A percentile compares a stretch with the other conserved stretches of the same genome.
phyloP scores from a whole-genome alignment of 2,797 vertebrate genomes.

The Hippoglossus hippoglossus region DNA sequence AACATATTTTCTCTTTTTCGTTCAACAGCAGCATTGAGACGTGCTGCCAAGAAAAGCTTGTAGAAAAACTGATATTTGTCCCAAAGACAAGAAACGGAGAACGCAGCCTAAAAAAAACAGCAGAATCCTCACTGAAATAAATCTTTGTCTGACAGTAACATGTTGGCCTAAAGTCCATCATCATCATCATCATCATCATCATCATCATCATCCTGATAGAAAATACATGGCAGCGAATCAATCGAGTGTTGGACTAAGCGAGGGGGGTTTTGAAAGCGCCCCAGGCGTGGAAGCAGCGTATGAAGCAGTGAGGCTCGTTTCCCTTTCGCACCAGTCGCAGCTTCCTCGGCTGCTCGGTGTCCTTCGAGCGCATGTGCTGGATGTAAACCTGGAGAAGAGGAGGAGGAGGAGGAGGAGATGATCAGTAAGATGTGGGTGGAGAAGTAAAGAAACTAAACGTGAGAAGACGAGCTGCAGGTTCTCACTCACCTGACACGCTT shows the following conservation, averaged over 20 bases:
- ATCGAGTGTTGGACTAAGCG: conserved; percentile 70
- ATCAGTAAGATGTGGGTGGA: not conserved
- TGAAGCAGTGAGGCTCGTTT: conserved; percentile 95
- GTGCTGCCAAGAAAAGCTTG: conserved; percentile 21
- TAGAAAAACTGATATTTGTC: conserved; percentile 10
- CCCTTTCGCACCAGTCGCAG: conserved; percentile 96
- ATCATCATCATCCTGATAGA: conserved; percentile 30
- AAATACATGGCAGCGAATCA: conserved; percentile 56
- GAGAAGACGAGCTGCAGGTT: not conserved
- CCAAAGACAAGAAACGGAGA: not conserved
- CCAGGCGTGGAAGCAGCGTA: conserved; percentile 98
- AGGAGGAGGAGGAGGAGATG: not conserved
- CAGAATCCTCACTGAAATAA: not conserved
- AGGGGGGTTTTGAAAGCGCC: conserved; percentile 90
- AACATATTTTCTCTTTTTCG: conserved; percentile 45
- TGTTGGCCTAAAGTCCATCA: conserved; percentile 21
- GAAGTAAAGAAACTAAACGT: not conserved
- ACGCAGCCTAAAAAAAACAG: conserved; percentile 12
- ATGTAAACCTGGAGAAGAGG: conserved; percentile 92
- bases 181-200: conserved; percentile 6
- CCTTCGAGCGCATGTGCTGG: conserved; percentile 96
- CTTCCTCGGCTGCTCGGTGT: conserved; percentile 87
- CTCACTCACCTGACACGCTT: conserved; percentile 93
- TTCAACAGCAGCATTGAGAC: conserved; percentile 30
- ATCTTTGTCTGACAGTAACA: conserved; percentile 7